A percentile compares a stretch with the other conserved stretches of the same genome.
These are phyloP conservation scores for Apodemia zela DNA, from an alignment of 2,888 invertebrate genomes.

Conservation along the genomic window DNA sequence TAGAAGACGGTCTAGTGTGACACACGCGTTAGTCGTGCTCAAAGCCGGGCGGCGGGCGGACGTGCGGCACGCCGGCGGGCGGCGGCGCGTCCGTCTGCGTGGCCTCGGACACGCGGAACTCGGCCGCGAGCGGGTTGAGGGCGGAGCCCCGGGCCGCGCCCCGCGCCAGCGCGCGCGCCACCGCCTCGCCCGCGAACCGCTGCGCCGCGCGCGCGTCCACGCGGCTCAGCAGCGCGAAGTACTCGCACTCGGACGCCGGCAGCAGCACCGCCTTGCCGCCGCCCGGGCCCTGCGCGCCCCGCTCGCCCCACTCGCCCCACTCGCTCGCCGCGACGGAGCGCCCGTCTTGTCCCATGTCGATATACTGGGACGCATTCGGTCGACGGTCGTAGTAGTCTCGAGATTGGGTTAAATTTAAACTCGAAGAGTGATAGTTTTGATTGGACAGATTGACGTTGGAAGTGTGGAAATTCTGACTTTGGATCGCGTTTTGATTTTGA, in stretches of 20 bases:
- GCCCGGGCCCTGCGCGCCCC: background rate
- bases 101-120: no score
- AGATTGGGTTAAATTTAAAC: background rate
- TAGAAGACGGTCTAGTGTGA: background rate
- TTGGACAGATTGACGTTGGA: background rate
- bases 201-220: conserved; percentile 49
- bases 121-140: no score
- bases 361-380: background rate
- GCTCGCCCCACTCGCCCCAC: no score
- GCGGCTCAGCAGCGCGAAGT: conserved; percentile 43
- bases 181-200: conserved; percentile 48
- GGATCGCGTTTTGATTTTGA: background rate
- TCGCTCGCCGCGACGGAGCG: no score
- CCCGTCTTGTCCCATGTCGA: background rate
- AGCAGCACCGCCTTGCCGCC: conserved; percentile 40
- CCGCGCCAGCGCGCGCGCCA: conserved; percentile 36
- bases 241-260: conserved; percentile 45
- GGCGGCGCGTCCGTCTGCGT: no score
- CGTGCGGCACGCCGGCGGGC: background rate
- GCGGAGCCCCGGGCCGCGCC: background rate
- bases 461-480: background rate
- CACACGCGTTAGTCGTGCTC: background rate
- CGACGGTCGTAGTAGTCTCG: background rate
- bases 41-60: conserved; percentile 3
- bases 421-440: background rate